A percentile compares a stretch with the other conserved stretches of the same genome.
Conservation (phyloP, 2,113 vertebrate genomes). For the Nothobranchius furzeri region DNA sequence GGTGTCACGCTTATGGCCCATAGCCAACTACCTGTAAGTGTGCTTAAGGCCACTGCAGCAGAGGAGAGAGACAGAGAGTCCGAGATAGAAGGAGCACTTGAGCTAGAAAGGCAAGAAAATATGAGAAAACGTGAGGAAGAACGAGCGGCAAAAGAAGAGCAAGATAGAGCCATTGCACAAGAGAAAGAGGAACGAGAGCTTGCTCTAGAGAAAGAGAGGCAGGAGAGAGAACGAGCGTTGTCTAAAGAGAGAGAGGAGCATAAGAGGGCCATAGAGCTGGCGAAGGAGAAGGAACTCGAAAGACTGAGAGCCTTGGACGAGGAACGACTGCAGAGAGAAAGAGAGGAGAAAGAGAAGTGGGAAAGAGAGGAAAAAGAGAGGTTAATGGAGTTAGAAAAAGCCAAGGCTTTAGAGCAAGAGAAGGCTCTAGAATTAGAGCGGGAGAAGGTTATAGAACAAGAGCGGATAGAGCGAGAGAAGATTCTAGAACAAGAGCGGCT, state of each 20-base stretch:
- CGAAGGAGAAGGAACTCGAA: conserved; percentile 57
- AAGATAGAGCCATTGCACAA: conserved; percentile 47
- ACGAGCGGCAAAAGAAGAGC: conserved; percentile 42
- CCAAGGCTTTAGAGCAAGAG: neutral
- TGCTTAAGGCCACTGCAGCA: conserved; percentile 57
- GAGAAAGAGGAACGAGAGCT: conserved; percentile 59
- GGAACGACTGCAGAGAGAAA: conserved; percentile 20
- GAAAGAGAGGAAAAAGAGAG: conserved; percentile 41
- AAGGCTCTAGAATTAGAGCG: conserved; percentile 8
- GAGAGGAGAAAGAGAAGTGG: conserved; percentile 39
- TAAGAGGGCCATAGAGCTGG: conserved; percentile 56
- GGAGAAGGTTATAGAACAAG: conserved; percentile 8
- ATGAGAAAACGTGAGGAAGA: conserved; percentile 55
- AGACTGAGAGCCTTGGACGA: conserved; percentile 51
- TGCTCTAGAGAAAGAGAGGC: conserved; percentile 55
- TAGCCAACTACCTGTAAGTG: conserved; percentile 64
- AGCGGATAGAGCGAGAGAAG: conserved; percentile 44
- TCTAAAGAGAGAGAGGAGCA: conserved; percentile 56
- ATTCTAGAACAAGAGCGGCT: conserved; percentile 48
- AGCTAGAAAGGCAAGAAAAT: conserved; percentile 59
- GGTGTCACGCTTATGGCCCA: conserved; percentile 45
- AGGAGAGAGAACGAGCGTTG: conserved; percentile 54
- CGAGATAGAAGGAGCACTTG: conserved; percentile 51
- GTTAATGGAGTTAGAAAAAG: neutral
- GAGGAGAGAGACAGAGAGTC: conserved; percentile 54